Percentiles rank a stretch among this genome's conserved stretches.
These are phyloP conservation scores for Prionailurus viverrinus DNA, from an alignment of 2,113 vertebrate species.

Conservation along the genomic window DNA sequence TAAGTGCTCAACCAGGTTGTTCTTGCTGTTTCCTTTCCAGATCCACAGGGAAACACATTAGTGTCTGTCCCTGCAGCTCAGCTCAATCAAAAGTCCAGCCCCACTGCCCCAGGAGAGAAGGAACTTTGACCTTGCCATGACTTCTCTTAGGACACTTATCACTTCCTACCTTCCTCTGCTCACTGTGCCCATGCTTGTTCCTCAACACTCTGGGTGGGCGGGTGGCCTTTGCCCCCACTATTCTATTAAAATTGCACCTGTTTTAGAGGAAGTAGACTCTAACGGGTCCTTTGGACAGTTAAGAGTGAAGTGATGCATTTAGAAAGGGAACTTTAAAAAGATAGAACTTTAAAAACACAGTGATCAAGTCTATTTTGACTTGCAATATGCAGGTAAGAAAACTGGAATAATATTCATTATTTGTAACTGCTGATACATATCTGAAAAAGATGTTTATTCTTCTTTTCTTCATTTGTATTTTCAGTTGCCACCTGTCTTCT, in stretches of 20 bases:
- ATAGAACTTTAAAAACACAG: not conserved
- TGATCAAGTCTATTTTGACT: constrained; percentile 4
- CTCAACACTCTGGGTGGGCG: not conserved
- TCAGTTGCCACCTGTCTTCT: constrained; percentile 46
- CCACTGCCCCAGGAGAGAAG: not conserved
- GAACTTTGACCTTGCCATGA: not conserved
- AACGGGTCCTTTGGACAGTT: not conserved
- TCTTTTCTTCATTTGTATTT: constrained; percentile 65
- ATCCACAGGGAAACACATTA: not conserved
- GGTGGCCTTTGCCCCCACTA: not conserved
- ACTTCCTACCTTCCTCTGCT: not conserved
- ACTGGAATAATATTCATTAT: not conserved
- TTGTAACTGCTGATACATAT: not conserved
- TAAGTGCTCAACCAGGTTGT: not conserved
- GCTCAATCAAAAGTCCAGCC: not conserved
- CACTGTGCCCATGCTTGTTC: not conserved
- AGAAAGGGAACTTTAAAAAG: constrained; percentile 55
- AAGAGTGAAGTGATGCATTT: constrained; percentile 42
- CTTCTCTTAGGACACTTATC: not conserved
- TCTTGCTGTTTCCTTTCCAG: not conserved
- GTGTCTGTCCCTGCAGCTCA: not conserved
- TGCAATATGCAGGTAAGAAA: not conserved
- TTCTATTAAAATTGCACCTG: constrained; percentile 24
- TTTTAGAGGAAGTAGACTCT: constrained; percentile 47
- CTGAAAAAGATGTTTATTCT: constrained; percentile 43